Conservation (phyloP, 2,797 vertebrate genomes). For the Spinus pinus region DNA sequence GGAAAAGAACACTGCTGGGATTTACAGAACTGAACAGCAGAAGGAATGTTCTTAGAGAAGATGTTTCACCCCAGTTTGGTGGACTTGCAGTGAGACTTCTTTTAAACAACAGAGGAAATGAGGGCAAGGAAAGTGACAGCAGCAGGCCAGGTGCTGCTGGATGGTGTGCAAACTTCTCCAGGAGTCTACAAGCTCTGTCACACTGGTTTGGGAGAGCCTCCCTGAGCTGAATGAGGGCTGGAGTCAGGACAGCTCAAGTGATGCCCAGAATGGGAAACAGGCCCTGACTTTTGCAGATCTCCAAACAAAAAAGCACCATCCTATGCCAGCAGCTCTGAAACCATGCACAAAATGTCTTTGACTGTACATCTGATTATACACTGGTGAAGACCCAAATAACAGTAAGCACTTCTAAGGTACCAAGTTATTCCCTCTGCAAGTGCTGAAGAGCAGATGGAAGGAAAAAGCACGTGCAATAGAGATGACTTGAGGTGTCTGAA, state of each 20-base stretch:
- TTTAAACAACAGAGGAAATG: background rate
- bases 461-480: conserved; percentile 6
- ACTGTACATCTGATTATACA: background rate
- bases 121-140: background rate
- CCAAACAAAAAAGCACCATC: background rate
- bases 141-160: background rate
- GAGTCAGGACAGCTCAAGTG: background rate
- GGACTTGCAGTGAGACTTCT: background rate
- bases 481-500: background rate
- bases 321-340: background rate
- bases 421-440: background rate
- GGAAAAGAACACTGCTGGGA: background rate
- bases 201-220: background rate
- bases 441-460: conserved; percentile 17
- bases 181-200: background rate
- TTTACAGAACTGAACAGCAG: background rate
- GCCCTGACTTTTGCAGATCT: background rate
- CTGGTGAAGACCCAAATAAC: background rate
- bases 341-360: background rate
- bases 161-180: background rate
- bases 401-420: background rate
- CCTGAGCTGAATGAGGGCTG: background rate
- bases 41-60: background rate
- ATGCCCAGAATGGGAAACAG: background rate
- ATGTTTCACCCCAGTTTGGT: background rate